Evolutionary conservation across 1,140 invertebrate genomes (phyloP).

Genomic region (Brachionus rotundiformis): DNA sequence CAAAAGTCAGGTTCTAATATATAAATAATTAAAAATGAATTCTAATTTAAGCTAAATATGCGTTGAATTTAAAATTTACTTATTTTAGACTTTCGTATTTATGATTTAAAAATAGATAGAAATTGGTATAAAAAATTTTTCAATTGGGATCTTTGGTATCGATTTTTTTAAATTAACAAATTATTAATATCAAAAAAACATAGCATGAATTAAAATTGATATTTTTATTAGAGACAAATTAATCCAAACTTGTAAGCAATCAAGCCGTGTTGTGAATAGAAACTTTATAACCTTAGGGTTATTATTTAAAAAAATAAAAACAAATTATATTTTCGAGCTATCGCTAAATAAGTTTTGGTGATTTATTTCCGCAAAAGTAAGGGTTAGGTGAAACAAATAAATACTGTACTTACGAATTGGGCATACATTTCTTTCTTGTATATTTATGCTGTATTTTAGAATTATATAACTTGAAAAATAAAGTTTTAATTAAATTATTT

Average conservation of each 20-base stretch:
- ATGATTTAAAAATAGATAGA: background rate
- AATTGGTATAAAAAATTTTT: background rate
- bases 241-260: background rate
- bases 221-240: background rate
- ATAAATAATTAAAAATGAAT: background rate
- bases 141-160: background rate
- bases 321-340: background rate
- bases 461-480: background rate
- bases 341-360: background rate
- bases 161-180: background rate
- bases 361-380: no score
- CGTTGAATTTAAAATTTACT: background rate
- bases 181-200: background rate
- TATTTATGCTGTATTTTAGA: background rate
- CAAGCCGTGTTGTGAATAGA: background rate
- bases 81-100: no score
- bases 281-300: background rate
- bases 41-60: no score
- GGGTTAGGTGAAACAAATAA: background rate
- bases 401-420: constrained; percentile 19
- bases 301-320: background rate
- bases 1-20: background rate
- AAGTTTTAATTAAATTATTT: constrained; percentile 1
- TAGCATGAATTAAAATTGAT: background rate
- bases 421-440: constrained; percentile 11